Conservation (phyloP, 2,888 invertebrate species). For the Idaea straminata region DNA sequence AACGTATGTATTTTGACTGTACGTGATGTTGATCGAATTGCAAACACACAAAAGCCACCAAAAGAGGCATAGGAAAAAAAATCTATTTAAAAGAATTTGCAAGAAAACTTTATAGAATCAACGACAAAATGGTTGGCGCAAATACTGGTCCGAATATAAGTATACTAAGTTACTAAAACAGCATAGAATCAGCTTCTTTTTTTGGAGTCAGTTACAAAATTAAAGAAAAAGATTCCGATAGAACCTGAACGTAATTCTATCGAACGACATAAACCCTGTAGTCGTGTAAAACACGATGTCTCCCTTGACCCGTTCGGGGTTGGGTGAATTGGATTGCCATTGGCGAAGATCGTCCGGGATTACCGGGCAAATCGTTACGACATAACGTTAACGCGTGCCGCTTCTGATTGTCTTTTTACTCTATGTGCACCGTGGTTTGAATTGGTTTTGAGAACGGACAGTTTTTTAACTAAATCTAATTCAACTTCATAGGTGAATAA, state of each 20-base stretch:
- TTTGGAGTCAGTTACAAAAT: not conserved
- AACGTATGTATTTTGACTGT: too few relatives aligned
- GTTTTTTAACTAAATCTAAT: not conserved
- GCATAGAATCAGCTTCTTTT: not conserved
- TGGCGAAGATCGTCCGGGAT: conserved; percentile 36
- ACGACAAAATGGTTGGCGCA: too few relatives aligned
- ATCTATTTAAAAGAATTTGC: too few relatives aligned
- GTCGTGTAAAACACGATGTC: conserved; percentile 25
- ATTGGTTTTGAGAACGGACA: not conserved
- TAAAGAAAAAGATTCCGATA: not conserved
- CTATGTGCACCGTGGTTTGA: conserved; percentile 34
- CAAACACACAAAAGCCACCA: too few relatives aligned
- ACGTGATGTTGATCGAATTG: too few relatives aligned
- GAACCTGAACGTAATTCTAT: conserved; percentile 25
- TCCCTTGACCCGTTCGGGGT: conserved; percentile 22
- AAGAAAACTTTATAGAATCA: too few relatives aligned
- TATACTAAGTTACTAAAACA: too few relatives aligned
- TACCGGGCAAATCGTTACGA: conserved; percentile 43
- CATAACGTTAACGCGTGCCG: conserved; percentile 42
- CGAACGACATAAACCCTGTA: conserved; percentile 27
- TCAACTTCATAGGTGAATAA: not conserved
- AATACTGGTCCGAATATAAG: too few relatives aligned
- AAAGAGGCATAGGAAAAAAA: too few relatives aligned
- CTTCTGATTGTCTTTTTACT: conserved; percentile 50
- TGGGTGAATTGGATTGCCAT: conserved; percentile 54